phyloP scores from a whole-genome alignment of 64 coral and sea anemone genomes.

The Montipora sp. region DNA sequence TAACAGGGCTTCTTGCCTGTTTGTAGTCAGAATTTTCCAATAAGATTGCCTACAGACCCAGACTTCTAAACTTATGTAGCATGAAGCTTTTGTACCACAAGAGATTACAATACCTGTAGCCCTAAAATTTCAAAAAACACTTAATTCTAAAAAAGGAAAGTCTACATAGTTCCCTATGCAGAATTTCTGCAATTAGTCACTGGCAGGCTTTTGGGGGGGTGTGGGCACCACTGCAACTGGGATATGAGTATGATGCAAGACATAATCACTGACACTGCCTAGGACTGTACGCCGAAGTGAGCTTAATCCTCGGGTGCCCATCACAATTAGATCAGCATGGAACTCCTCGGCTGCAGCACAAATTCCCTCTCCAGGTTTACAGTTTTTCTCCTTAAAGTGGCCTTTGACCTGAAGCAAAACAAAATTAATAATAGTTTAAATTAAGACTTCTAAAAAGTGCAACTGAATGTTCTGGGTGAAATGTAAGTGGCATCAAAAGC shows the following conservation, averaged over 20 bases:
- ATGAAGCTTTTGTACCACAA: too few relatives aligned
- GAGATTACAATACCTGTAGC: too few relatives aligned
- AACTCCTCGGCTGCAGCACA: background rate
- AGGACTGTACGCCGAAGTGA: slow-evolving; percentile 33
- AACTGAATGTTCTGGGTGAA: too few relatives aligned
- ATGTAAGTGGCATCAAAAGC: too few relatives aligned
- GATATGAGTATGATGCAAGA: slow-evolving; percentile 28
- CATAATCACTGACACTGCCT: slow-evolving; percentile 74
- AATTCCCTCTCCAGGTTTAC: slow-evolving; percentile 41
- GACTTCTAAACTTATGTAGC: too few relatives aligned
- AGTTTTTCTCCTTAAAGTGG: background rate
- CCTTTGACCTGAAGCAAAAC: background rate
- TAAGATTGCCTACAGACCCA: too few relatives aligned
- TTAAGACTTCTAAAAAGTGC: too few relatives aligned
- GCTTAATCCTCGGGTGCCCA: slow-evolving; percentile 43
- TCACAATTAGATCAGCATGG: slow-evolving; percentile 36
- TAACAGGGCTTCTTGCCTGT: too few relatives aligned
- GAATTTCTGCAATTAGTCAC: background rate
- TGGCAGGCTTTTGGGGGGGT: background rate
- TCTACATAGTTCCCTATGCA: background rate
- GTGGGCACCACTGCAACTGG: slow-evolving; percentile 59
- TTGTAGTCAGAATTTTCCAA: too few relatives aligned
- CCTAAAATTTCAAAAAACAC: too few relatives aligned
- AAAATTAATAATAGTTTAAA: too few relatives aligned
- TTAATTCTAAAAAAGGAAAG: background rate